Percentiles rank a stretch among this genome's conserved stretches.
phyloP scores from a whole-genome alignment of 2,797 vertebrate genomes.

The Synanceia verrucosa region DNA sequence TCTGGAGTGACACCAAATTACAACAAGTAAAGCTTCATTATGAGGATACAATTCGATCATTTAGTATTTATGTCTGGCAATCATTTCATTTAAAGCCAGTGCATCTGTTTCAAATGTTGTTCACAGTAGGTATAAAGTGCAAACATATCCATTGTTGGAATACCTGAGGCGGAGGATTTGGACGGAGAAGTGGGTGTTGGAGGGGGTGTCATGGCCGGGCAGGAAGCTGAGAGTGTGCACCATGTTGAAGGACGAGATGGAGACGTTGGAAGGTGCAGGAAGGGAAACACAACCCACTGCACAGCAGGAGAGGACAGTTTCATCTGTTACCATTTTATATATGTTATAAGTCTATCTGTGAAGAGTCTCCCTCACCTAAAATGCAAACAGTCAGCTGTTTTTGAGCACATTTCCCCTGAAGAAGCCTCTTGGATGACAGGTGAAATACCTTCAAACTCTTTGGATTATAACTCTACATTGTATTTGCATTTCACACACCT shows the following conservation, averaged over 20 bases:
- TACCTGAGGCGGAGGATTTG: conserved; percentile 57
- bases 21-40: background rate
- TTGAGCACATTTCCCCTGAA: too few species aligned
- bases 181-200: conserved; percentile 50
- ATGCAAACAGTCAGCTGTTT: too few species aligned
- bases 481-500: too few species aligned
- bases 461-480: background rate
- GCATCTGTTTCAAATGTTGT: background rate
- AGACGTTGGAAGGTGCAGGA: conserved; percentile 62
- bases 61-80: too few species aligned
- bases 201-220: conserved; percentile 45
- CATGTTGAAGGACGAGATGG: conserved; percentile 75
- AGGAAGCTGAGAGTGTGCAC: conserved; percentile 68
- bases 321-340: too few species aligned
- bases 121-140: background rate
- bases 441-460: too few species aligned
- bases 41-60: background rate
- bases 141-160: background rate
- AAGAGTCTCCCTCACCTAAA: too few species aligned
- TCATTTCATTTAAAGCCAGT: too few species aligned
- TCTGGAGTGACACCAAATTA: background rate
- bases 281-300: conserved; percentile 41
- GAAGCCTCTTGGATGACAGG: too few species aligned
- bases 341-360: too few species aligned
- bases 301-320: conserved; percentile 1